Percentiles rank a stretch among this genome's conserved stretches.
Conservation (phyloP, 2,113 vertebrate species). For the Pangasianodon gigas region DNA sequence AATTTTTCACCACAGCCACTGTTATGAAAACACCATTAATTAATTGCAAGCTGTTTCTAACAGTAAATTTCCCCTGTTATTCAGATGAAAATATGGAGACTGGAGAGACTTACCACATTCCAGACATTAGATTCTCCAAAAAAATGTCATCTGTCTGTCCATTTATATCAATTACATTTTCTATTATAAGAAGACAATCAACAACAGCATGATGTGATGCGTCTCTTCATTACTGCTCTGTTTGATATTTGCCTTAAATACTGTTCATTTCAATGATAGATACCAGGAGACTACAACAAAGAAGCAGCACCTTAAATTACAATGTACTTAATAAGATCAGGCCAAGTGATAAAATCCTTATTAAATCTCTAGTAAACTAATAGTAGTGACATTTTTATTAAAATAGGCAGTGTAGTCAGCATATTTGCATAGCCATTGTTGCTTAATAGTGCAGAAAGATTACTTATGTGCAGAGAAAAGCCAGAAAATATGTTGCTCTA, state of each 20-base stretch:
- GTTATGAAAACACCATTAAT: not conserved
- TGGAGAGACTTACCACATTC: not conserved
- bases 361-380: not conserved
- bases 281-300: not conserved
- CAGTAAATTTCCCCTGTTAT: no score
- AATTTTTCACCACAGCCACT: not conserved
- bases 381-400: not conserved
- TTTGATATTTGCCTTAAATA: not conserved
- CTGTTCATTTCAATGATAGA: not conserved
- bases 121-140: not conserved
- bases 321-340: not conserved
- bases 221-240: not conserved
- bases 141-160: not conserved
- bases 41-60: not conserved
- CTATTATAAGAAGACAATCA: not conserved
- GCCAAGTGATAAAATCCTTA: not conserved
- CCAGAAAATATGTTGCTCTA: not conserved
- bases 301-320: not conserved
- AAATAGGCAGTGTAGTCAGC: not conserved
- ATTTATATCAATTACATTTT: not conserved
- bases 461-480: not conserved
- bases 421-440: not conserved
- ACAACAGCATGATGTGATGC: not conserved
- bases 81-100: not conserved
- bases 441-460: not conserved